Percentiles rank a stretch among this genome's conserved stretches.
Evolutionary conservation across 2,113 vertebrate species (phyloP).

Genomic region (Catagonus wagneri): DNA sequence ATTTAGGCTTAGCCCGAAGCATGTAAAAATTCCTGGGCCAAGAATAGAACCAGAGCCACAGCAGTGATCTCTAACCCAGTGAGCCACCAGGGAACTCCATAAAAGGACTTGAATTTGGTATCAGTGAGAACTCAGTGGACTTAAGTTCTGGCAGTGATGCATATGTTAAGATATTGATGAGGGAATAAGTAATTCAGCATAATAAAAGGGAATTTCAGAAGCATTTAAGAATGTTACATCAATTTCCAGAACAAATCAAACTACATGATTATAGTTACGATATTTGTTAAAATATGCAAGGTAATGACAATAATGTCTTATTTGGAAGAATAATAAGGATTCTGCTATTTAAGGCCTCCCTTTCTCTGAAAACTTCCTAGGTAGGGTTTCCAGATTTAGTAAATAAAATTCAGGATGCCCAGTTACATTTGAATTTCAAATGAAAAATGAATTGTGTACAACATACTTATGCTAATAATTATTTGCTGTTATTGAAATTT

Average conservation of each 20-base stretch:
- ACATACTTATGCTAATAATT: background rate
- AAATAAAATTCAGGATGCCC: background rate
- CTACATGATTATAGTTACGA: background rate
- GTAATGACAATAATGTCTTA: conserved; percentile 33
- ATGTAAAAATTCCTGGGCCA: too few relatives aligned
- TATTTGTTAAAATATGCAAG: background rate
- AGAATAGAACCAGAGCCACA: too few relatives aligned
- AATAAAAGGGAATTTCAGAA: conserved; percentile 28
- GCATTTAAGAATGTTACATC: conserved; percentile 44
- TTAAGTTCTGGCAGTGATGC: background rate
- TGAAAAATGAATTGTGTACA: background rate
- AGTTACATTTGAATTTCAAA: conserved; percentile 64
- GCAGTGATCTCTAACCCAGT: too few relatives aligned
- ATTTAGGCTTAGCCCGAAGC: too few relatives aligned
- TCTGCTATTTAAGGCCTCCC: background rate
- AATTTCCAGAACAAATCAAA: background rate
- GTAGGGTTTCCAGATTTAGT: conserved; percentile 22
- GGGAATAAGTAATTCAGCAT: background rate
- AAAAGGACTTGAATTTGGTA: conserved; percentile 8
- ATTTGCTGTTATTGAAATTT: conserved; percentile 50
- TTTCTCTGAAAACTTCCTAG: conserved; percentile 29
- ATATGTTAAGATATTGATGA: conserved; percentile 33
- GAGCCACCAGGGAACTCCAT: too few relatives aligned
- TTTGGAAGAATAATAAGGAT: background rate
- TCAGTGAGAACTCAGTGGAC: background rate